Evolutionary conservation across 2,113 vertebrate genomes (phyloP), one percentile per base, ranked within the genome.

Genomic region (Zeus faber): DNA sequence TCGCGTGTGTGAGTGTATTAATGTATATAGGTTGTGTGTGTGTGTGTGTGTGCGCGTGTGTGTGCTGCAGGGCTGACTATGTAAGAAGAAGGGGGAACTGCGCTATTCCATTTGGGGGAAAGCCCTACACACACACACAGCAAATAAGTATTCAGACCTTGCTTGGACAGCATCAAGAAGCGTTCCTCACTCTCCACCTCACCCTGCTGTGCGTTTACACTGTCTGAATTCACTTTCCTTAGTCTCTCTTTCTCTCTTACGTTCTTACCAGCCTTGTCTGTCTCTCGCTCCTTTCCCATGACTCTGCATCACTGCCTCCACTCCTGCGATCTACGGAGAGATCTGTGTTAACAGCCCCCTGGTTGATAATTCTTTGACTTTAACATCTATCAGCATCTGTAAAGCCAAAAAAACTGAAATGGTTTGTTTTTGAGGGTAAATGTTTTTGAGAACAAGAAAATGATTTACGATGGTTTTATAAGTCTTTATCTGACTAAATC

Each of bases 81-180:
- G 47, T 55, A n/a, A n/a, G n/a, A n/a, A n/a, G n/a, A n/a, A n/a
- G 54, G 17, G 41, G n/a, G 44, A 31, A 24, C 39, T 29, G 5
- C 5, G 9, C 24, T 44, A 51, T 44, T 50, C 46, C 54, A 21
- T 20, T 21, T 24, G 44, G 40, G 45, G 58, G 54, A 52, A 58
- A 66, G 41, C 58, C n/a, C 1, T 10, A 24, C 24, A 55, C 6
- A 44, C 24, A 48, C 24, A 48, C 45, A 25, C 45, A 26, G 52
- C 80, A 84, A 66, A 79, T 86, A 80, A 83, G 80, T 79, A 87
- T 85, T 82, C 84, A 82, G 63, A 64, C 65, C 75, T 74, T 76
- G 77, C 68, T 76, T 73, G 70, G 77, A 87, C 77, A 82, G 80
- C 82, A 85, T 85, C 82, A 84, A 70, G 67, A 65, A 63, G 64